Conservation (phyloP, 2,797 vertebrate genomes). For the Discoglossus pictus region DNA sequence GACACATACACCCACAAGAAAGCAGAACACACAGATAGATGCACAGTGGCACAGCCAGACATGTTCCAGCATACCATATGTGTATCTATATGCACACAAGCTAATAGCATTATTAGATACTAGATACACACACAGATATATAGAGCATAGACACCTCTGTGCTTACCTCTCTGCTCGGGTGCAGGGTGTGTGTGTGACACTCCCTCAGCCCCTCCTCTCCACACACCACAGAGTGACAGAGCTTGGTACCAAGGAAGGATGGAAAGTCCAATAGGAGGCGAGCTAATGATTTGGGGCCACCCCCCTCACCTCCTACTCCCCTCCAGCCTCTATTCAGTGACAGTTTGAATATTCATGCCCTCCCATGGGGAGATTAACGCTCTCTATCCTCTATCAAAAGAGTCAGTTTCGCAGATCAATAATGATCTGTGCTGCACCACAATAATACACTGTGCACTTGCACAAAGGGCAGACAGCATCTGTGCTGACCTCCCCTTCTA, state of each 20-base stretch:
- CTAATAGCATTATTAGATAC: background rate
- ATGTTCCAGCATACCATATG: no score
- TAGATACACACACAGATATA: background rate
- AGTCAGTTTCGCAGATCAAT: slow-evolving; percentile 33
- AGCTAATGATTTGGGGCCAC: slow-evolving; percentile 23
- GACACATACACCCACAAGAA: background rate
- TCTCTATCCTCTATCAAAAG: slow-evolving; percentile 28
- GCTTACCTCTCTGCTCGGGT: slow-evolving; percentile 27
- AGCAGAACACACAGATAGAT: background rate
- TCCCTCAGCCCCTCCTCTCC: slow-evolving; percentile 21
- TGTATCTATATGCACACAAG: background rate
- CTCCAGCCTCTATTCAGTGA: slow-evolving; percentile 6
- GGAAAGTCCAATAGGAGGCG: slow-evolving; percentile 26
- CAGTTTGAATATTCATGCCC: slow-evolving; percentile 41
- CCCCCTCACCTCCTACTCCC: slow-evolving; percentile 14
- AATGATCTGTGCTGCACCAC: slow-evolving; percentile 1
- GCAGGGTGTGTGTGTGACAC: slow-evolving; percentile 11
- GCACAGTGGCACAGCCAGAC: background rate
- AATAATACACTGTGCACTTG: slow-evolving; percentile 22
- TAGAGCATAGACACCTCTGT: background rate
- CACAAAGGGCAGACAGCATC: slow-evolving; percentile 25
- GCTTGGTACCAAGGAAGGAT: slow-evolving; percentile 34
- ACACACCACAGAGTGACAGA: slow-evolving; percentile 7
- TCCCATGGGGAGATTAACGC: slow-evolving; percentile 32
- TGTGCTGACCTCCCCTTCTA: background rate